Evolutionary conservation across 2,797 vertebrate species (phyloP).

Genomic region (Cirrhinus molitorella): DNA sequence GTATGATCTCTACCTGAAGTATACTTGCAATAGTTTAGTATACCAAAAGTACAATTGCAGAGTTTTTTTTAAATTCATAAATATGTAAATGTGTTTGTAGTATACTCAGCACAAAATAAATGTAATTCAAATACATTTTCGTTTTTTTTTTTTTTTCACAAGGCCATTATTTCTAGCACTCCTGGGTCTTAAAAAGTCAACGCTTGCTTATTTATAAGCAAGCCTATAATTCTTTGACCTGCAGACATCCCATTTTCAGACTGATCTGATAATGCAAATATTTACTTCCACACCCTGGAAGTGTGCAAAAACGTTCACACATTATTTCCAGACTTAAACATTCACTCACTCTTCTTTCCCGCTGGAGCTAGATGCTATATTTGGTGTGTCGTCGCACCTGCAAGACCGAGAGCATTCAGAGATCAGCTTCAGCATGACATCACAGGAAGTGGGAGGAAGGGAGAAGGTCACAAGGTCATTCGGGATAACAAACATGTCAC

Average conservation of each 20-base stretch:
- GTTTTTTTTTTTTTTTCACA: too few species aligned
- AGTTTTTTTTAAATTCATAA: too few species aligned
- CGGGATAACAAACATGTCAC: constrained; percentile 12
- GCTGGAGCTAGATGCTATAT: constrained; percentile 23
- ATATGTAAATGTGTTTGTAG: too few species aligned
- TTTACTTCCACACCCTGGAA: not conserved
- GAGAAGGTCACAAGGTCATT: constrained; percentile 15
- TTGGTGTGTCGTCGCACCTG: constrained; percentile 35
- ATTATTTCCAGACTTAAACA: constrained; percentile 2
- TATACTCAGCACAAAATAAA: too few species aligned
- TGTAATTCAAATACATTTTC: too few species aligned
- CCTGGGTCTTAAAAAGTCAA: not conserved
- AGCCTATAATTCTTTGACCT: not conserved
- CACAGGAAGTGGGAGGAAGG: constrained; percentile 40
- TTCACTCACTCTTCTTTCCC: constrained; percentile 4
- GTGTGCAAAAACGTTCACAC: not conserved
- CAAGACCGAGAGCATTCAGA: constrained; percentile 8
- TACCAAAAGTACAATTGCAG: too few species aligned
- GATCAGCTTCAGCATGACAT: constrained; percentile 8
- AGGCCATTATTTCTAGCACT: too few species aligned
- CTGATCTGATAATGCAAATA: not conserved
- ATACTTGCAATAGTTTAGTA: too few species aligned
- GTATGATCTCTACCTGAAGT: too few species aligned
- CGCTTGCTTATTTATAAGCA: not conserved
- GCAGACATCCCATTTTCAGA: not conserved